These are phyloP conservation scores for Phoebastria nigripes DNA, from an alignment of 2,797 vertebrate species.

Conservation along the genomic window DNA sequence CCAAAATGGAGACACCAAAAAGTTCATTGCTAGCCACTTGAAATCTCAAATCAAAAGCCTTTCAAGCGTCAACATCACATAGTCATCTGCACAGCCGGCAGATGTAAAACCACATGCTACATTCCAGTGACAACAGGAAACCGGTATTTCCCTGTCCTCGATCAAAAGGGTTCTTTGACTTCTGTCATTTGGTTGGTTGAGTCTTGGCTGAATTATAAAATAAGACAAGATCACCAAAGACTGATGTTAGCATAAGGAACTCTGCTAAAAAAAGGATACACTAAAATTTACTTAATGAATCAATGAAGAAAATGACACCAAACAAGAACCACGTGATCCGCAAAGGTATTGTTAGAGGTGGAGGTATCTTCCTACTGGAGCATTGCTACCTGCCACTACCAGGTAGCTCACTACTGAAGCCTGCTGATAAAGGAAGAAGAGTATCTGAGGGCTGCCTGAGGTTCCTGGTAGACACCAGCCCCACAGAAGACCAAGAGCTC, in stretches of 20 bases:
- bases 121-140: background rate
- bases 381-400: background rate
- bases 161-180: background rate
- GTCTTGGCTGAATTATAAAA: background rate
- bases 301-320: background rate
- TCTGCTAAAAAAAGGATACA: background rate
- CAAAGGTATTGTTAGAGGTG: background rate
- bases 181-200: background rate
- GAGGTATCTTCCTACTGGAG: background rate
- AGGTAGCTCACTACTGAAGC: background rate
- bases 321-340: background rate
- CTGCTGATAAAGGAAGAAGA: background rate
- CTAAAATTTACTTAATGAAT: background rate
- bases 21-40: background rate
- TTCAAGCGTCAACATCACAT: background rate
- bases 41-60: background rate
- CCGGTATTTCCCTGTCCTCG: background rate
- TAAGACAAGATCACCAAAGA: background rate
- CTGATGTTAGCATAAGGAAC: background rate
- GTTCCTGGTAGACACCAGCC: background rate
- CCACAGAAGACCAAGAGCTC: background rate
- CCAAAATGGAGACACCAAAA: background rate
- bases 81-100: background rate
- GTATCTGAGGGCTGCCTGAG: background rate
- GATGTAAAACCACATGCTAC: background rate